phyloP scores from a whole-genome alignment of 2,113 vertebrate species.

The Pontoporia blainvillei region DNA sequence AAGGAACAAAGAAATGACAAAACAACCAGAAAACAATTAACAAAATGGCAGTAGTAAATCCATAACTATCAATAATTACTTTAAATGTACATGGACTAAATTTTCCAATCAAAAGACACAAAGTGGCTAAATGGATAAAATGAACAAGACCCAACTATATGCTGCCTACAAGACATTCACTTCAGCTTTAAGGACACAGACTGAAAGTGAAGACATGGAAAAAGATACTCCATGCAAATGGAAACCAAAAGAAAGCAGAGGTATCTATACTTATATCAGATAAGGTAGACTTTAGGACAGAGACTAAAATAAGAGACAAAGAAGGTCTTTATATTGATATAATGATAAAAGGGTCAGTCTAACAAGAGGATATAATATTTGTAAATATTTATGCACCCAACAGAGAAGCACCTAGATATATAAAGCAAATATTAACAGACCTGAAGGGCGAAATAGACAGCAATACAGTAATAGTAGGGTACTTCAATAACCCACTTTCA shows the following conservation, averaged over 20 bases:
- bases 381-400: background rate
- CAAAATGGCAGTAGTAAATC: background rate
- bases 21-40: background rate
- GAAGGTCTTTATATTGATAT: background rate
- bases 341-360: background rate
- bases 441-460: background rate
- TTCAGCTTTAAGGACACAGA: background rate
- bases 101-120: background rate
- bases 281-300: background rate
- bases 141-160: background rate
- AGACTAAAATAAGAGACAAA: background rate
- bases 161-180: background rate
- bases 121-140: background rate
- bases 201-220: background rate
- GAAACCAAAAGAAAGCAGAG: background rate
- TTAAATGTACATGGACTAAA: background rate
- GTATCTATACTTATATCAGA: background rate
- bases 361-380: background rate
- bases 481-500: background rate
- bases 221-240: background rate
- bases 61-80: background rate
- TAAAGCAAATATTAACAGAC: background rate
- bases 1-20: background rate
- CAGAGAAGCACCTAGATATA: background rate
- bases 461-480: background rate